phyloP scores from a whole-genome alignment of 2,113 vertebrate genomes.

The Mesocricetus auratus region DNA sequence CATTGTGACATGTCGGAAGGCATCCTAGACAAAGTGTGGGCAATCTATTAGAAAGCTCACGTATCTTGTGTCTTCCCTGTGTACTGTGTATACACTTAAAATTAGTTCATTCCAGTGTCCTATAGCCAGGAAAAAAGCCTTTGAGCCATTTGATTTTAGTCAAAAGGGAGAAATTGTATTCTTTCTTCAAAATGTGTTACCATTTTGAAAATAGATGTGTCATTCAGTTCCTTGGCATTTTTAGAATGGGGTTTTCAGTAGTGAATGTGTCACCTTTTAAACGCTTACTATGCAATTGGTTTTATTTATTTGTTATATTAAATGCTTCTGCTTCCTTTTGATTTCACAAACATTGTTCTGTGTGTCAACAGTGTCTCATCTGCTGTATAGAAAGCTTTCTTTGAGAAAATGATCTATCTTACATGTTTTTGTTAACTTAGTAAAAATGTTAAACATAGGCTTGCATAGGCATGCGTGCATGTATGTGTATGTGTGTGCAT shows the following conservation, averaged over 20 bases:
- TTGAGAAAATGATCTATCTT: neutral
- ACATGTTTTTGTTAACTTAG: neutral
- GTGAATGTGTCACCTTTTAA: constrained; percentile 37
- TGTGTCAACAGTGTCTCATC: neutral
- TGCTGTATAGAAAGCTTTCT: neutral
- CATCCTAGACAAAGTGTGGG: neutral
- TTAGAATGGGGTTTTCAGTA: constrained; percentile 10
- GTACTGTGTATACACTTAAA: neutral
- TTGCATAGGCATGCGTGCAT: neutral
- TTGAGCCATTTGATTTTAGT: neutral
- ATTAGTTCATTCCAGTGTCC: neutral
- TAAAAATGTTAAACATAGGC: neutral
- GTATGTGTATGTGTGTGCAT: neutral
- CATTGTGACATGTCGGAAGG: rapidly evolving
- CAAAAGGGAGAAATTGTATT: constrained; percentile 39
- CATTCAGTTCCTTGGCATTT: neutral
- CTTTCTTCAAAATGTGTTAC: constrained; percentile 39
- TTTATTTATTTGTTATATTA: constrained; percentile 11
- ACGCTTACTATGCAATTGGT: constrained; percentile 23
- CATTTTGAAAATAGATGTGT: neutral
- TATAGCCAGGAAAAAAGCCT: neutral
- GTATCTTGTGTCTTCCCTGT: neutral
- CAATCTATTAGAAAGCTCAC: neutral
- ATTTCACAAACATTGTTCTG: constrained; percentile 41
- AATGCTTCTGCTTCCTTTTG: constrained; percentile 44